Percentiles rank a stretch among this genome's conserved stretches.
These are phyloP conservation scores for Patagioenas fasciata DNA, from an alignment of 2,113 vertebrate species.

Conservation along the genomic window DNA sequence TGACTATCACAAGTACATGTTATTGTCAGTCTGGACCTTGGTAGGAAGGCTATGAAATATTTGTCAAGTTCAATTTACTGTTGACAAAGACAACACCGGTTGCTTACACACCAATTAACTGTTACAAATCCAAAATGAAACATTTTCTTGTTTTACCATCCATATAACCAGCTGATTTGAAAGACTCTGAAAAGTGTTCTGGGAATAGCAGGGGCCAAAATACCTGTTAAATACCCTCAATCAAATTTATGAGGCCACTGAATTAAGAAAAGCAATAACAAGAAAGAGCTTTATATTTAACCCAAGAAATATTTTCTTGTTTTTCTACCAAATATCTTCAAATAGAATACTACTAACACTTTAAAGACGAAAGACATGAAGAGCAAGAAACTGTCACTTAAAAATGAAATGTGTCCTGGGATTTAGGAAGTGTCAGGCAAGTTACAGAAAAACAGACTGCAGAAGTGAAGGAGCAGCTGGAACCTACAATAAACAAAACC, in stretches of 20 bases:
- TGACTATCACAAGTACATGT: neutral
- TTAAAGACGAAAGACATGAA: neutral
- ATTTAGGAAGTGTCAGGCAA: neutral
- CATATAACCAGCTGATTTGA: neutral
- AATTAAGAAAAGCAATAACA: neutral
- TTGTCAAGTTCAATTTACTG: neutral
- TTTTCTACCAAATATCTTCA: neutral
- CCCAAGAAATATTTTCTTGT: neutral
- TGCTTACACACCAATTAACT: neutral
- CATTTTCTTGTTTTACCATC: neutral
- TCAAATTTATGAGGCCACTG: neutral
- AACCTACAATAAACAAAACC: fast-evolving
- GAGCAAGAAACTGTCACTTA: neutral
- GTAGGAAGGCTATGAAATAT: neutral
- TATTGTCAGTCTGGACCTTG: neutral
- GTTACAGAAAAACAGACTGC: neutral
- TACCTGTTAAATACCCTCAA: neutral
- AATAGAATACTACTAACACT: neutral
- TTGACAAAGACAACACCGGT: neutral
- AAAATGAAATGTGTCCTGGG: neutral
- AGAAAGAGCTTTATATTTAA: neutral
- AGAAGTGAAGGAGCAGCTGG: neutral
- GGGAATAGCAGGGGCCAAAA: neutral
- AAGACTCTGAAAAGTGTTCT: neutral
- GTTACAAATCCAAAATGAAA: neutral